Conservation (phyloP, 2,888 invertebrate species). For the Cacoxenus indagator region DNA sequence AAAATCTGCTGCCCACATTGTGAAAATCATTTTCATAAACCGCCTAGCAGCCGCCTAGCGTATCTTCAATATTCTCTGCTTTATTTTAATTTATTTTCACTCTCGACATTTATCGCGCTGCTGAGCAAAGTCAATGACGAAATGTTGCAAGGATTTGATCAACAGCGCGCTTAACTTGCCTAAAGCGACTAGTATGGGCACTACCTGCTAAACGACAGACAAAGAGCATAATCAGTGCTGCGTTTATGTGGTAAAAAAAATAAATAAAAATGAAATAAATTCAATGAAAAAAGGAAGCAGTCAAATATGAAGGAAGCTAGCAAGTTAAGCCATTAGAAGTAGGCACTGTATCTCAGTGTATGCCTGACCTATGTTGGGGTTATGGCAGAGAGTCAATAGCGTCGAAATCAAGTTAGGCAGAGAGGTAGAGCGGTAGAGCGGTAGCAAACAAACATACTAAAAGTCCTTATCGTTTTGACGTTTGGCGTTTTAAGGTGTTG, state of each 20-base stretch:
- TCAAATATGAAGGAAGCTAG: slow-evolving; percentile 47
- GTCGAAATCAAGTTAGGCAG: neutral
- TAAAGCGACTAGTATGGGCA: neutral
- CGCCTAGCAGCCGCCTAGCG: neutral
- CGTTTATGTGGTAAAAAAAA: neutral
- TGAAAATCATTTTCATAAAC: no score
- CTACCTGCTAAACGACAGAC: neutral
- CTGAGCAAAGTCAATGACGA: slow-evolving; percentile 13
- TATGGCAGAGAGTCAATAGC: slow-evolving; percentile 1
- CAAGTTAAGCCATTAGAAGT: slow-evolving; percentile 63
- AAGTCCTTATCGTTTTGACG: slow-evolving; percentile 32
- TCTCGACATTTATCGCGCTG: neutral
- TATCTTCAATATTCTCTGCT: neutral
- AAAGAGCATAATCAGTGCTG: slow-evolving; percentile 12
- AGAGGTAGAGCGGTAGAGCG: neutral
- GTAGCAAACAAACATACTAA: neutral
- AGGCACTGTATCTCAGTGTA: neutral
- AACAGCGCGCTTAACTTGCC: no score
- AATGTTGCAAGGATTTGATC: slow-evolving; percentile 6
- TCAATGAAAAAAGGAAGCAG: slow-evolving; percentile 20
- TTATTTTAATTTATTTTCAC: neutral
- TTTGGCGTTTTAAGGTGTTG: slow-evolving; percentile 46
- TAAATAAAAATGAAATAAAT: neutral
- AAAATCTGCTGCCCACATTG: no score
- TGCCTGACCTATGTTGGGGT: slow-evolving; percentile 14